Evolutionary conservation across 2,888 invertebrate species (phyloP).

Genomic region (Campoletis raptor): DNA sequence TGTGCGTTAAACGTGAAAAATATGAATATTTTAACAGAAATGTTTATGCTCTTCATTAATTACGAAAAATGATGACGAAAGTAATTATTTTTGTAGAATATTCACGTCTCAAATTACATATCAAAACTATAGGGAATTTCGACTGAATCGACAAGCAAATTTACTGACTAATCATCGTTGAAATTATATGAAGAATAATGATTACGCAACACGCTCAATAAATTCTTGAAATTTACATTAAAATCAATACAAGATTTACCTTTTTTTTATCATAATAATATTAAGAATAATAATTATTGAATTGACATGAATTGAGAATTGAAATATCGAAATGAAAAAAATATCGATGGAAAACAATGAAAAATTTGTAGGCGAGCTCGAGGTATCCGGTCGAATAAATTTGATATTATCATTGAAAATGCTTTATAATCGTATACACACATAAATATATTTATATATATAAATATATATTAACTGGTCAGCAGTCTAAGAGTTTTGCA

Average conservation of each 20-base stretch:
- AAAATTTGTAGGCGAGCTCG: neutral
- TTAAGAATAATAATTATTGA: neutral
- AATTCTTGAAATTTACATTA: neutral
- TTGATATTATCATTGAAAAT: conserved; percentile 37
- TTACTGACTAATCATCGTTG: neutral
- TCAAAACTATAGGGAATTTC: neutral
- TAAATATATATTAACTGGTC: conserved; percentile 46
- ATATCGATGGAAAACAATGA: neutral
- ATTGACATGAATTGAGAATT: neutral
- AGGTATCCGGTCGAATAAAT: conserved; percentile 28
- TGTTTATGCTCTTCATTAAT: neutral
- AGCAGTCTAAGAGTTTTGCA: conserved; percentile 54
- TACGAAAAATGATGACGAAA: neutral
- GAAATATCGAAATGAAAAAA: neutral
- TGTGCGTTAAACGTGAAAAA: neutral
- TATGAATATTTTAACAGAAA: neutral
- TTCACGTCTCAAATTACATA: neutral
- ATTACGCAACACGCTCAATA: neutral
- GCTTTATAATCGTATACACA: conserved; percentile 22
- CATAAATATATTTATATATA: neutral
- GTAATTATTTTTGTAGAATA: neutral
- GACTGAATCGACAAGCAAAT: neutral
- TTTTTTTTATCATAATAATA: neutral
- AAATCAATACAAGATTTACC: neutral
- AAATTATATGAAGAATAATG: neutral